A percentile compares a stretch with the other conserved stretches of the same genome.
Conservation (phyloP, 2,113 vertebrate genomes). For the Montifringilla adamsi region DNA sequence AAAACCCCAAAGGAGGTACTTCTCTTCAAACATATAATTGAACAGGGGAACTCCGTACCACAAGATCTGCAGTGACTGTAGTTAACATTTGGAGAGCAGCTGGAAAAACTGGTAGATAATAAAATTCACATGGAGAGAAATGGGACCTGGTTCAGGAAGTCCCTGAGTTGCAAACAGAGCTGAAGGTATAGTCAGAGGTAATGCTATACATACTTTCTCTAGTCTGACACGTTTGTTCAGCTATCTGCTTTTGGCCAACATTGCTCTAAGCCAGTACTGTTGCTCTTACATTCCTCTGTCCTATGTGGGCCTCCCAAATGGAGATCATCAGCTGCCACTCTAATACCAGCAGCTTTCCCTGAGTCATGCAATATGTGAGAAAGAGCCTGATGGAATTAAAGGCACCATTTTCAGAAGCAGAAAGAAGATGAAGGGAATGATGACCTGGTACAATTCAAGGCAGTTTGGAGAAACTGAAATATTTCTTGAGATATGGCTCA, state of each 20-base stretch:
- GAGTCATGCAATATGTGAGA: not conserved
- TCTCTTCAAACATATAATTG: not conserved
- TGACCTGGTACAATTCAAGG: not conserved
- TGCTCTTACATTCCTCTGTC: not conserved
- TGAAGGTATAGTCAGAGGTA: not conserved
- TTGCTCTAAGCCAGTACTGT: not conserved
- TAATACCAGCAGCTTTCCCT: not conserved
- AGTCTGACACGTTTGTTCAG: not conserved
- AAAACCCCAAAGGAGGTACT: not conserved
- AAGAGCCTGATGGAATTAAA: not conserved
- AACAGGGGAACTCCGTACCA: not conserved
- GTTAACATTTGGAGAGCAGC: rapidly evolving
- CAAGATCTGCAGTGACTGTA: not conserved
- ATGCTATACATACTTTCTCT: not conserved
- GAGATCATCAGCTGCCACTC: not conserved
- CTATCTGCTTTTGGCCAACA: not conserved
- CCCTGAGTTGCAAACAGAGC: not conserved
- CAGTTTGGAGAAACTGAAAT: not conserved
- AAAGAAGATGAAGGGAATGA: not conserved
- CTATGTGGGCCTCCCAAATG: not conserved
- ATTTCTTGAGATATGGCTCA: not conserved
- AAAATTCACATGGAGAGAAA: not conserved
- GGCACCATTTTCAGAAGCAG: not conserved
- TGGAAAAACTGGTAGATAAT: not conserved
- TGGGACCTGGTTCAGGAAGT: not conserved